Conservation (phyloP, 2,797 vertebrate genomes). For the Oreochromis mossambicus region DNA sequence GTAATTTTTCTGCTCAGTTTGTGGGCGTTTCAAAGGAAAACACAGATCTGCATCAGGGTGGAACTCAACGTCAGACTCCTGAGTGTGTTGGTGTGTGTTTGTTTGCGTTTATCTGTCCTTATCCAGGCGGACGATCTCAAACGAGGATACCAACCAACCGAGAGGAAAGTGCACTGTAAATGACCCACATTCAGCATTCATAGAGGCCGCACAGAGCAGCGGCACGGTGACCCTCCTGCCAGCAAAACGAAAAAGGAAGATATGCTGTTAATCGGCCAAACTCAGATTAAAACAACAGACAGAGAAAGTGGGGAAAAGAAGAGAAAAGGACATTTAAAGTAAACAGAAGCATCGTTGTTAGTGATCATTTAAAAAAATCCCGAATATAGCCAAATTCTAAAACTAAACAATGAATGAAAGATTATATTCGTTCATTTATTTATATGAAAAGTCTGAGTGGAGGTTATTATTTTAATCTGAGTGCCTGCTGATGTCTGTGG, state of each 20-base stretch:
- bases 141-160: not conserved
- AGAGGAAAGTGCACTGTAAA: conserved; percentile 23
- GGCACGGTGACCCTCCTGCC: not conserved
- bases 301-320: not conserved
- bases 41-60: conserved; percentile 53
- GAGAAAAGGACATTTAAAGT: not conserved
- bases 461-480: not conserved
- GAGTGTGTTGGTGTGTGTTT: conserved; percentile 23
- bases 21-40: conserved; percentile 31
- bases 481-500: not conserved
- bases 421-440: not conserved
- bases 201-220: not conserved
- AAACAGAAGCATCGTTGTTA: not conserved
- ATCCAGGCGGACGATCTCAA: conserved; percentile 22
- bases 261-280: not conserved
- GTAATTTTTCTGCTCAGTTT: not conserved
- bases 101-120: conserved; percentile 24
- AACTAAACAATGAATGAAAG: not conserved
- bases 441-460: not conserved
- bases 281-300: not conserved
- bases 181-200: conserved; percentile 48
- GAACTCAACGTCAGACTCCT: not conserved
- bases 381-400: not conserved
- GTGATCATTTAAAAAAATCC: not conserved
- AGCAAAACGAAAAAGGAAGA: not conserved